These are phyloP conservation scores for Dendrocopos noguchii DNA, from an alignment of 2,113 vertebrate species.

Conservation along the genomic window DNA sequence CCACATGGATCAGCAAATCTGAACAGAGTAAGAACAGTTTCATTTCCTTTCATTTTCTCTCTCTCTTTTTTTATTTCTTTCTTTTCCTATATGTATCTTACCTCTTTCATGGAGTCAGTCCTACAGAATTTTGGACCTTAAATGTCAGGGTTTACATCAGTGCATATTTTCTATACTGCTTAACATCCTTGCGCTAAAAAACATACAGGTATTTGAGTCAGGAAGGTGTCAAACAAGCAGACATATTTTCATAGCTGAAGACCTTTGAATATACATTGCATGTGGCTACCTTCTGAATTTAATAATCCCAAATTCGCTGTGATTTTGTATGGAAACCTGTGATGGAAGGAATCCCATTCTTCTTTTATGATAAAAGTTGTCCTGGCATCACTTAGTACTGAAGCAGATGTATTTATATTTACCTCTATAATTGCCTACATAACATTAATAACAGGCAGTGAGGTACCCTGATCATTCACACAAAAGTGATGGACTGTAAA, in stretches of 20 bases:
- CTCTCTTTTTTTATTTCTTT: not conserved
- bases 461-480: conserved; percentile 51
- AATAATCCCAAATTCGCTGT: not conserved
- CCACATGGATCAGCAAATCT: not conserved
- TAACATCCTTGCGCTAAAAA: not conserved
- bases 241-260: not conserved
- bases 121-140: not conserved
- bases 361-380: not conserved
- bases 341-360: not conserved
- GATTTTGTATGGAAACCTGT: conserved; percentile 21
- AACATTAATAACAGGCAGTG: conserved; percentile 1
- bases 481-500: conserved; percentile 32
- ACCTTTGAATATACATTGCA: not conserved
- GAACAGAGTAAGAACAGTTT: not conserved
- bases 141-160: not conserved
- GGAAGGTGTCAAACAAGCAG: not conserved
- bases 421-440: conserved; percentile 13
- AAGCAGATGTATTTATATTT: conserved; percentile 6
- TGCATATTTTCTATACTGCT: not conserved
- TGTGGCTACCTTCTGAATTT: conserved; percentile 10
- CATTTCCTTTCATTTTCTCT: not conserved
- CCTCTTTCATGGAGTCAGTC: not conserved
- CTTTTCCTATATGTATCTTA: not conserved
- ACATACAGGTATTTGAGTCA: not conserved
- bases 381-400: not conserved